Percentiles rank a stretch among this genome's conserved stretches.
These are phyloP conservation scores for Eurois occulta DNA, from an alignment of 2,888 invertebrate genomes.

Conservation along the genomic window DNA sequence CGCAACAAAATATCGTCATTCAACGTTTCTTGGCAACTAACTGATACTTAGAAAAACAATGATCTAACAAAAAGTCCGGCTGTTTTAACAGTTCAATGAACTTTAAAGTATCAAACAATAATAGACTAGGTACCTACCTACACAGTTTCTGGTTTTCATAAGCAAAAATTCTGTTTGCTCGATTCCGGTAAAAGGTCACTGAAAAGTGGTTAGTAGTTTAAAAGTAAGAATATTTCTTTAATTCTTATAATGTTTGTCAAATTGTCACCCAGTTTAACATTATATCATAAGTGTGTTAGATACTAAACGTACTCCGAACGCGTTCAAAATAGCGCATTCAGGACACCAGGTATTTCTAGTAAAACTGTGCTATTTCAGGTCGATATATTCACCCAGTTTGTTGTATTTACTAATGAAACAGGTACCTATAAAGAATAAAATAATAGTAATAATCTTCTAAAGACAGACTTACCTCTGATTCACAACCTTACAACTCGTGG, in stretches of 20 bases:
- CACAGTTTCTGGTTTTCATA: conserved; percentile 9
- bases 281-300: background rate
- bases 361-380: background rate
- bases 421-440: background rate
- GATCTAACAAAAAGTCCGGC: conserved; percentile 47
- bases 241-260: conserved; percentile 3
- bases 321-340: background rate
- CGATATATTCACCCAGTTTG: background rate
- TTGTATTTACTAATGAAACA: background rate
- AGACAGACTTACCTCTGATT: conserved; percentile 11
- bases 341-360: background rate
- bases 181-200: background rate
- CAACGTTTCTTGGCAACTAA: conserved; percentile 55
- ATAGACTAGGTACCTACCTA: conserved; percentile 22
- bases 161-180: conserved; percentile 1
- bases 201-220: background rate
- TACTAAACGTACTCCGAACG: background rate
- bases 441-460: background rate
- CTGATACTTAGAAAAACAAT: conserved; percentile 50
- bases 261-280: background rate
- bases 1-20: conserved; percentile 29
- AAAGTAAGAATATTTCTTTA: background rate
- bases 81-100: conserved; percentile 46
- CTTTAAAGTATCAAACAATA: conserved; percentile 35
- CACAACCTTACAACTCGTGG: background rate